These are phyloP conservation scores for Tenthredo distinguenda DNA, from an alignment of 2,888 invertebrate genomes.

Conservation along the genomic window DNA sequence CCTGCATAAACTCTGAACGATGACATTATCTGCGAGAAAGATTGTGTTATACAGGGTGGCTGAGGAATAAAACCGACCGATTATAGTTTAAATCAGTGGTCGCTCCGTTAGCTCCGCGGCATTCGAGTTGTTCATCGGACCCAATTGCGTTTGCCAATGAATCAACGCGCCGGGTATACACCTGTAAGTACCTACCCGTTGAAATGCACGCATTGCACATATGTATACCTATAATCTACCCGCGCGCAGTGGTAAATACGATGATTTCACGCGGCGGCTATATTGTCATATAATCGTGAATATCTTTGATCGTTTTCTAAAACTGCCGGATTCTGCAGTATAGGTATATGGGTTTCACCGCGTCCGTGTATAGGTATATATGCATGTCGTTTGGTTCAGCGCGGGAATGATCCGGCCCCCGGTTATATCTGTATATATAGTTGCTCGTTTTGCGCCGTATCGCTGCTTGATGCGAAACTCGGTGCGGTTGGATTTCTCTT, in stretches of 20 bases:
- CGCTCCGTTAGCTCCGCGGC: neutral
- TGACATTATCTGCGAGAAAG: neutral
- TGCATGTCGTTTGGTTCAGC: neutral
- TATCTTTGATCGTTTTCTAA: too few relatives aligned
- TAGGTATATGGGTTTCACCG: neutral
- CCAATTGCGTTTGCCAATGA: too few relatives aligned
- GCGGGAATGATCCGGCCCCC: neutral
- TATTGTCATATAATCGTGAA: too few relatives aligned
- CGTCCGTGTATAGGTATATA: too few relatives aligned
- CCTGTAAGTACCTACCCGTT: too few relatives aligned
- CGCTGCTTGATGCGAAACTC: neutral
- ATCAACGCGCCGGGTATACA: too few relatives aligned
- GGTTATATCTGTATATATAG: neutral
- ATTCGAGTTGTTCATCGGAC: neutral
- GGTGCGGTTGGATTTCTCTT: neutral
- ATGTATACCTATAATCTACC: too few relatives aligned
- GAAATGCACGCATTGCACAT: too few relatives aligned
- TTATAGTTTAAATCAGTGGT: neutral
- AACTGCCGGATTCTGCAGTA: neutral
- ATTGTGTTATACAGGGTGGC: neutral
- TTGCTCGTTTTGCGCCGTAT: neutral
- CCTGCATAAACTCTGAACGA: conserved; percentile 1
- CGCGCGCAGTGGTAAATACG: too few relatives aligned
- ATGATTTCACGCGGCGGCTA: too few relatives aligned
- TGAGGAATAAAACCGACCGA: neutral